Base-by-base conservation (phyloP, 2,113 vertebrate species). In the Eidolon helvum region DNA sequence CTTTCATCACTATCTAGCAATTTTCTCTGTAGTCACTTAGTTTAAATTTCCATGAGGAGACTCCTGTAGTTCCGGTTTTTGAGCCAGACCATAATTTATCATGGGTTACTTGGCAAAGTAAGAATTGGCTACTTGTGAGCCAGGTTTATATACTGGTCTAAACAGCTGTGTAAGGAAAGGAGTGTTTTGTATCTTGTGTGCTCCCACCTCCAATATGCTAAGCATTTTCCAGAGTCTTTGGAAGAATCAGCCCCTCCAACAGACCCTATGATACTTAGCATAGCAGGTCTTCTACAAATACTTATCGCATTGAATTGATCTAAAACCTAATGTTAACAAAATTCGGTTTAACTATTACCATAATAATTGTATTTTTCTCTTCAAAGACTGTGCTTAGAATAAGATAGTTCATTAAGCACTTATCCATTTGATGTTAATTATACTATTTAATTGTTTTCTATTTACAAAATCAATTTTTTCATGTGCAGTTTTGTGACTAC, bases 381-480 rank as follows among this genome's bases (percentile, higher is more conserved):
- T 90, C 45, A 72, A 86, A 80, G 55, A 92, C 7, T 94, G 59
- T 83, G 48, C 57, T 91, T 65, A 74, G 87, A 61, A 85, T 87
- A 92, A 65, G 38, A 74, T 91, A 86, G 16, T 90, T 95, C 84
- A 95, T 96, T 95, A 96, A 97, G 68, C 77, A 92, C 11, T 38
- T 96, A 95, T 7, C 40, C 57, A 90, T 77, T 95, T 45, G 74
- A 93, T 84, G 83, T 48, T 97, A 93, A 95, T 97, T 93, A 75
- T 2, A 71, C 35, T 87, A 82, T 77, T 92, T 94, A 97, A 85
- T 96, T 43, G 96, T 83, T 94, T 93, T 75, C 84, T 95, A 86
- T 87, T 96, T 96, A 94, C 83, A 59, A 96, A 75, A 92, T 92
- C 33, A 74, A 53, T 63, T 97, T 97, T 19, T 78, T 95, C 92